Conservation (phyloP, 2,797 vertebrate genomes). For the Meriones psammophilus region DNA sequence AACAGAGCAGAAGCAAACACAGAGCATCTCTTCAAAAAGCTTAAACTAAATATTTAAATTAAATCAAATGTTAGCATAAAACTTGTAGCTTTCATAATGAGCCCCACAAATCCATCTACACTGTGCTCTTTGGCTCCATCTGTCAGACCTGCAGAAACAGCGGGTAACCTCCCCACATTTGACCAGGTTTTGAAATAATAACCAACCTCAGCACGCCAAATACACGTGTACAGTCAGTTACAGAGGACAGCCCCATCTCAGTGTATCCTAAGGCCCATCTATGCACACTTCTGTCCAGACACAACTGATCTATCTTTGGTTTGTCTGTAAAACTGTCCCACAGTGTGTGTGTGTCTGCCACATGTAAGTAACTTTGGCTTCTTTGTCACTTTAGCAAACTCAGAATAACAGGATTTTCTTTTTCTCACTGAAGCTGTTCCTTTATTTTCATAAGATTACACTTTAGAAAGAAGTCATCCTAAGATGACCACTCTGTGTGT, state of each 20-base stretch:
- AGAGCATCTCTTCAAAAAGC: not conserved
- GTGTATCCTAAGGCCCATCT: not conserved
- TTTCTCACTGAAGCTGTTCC: not conserved
- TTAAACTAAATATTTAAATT: not conserved
- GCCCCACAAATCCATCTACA: not conserved
- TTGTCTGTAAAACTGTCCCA: not conserved
- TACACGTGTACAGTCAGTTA: not conserved
- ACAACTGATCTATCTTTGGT: not conserved
- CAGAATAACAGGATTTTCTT: not conserved
- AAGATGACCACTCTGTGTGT: not conserved
- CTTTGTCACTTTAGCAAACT: not conserved
- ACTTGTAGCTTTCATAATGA: not conserved
- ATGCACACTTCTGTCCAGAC: not conserved
- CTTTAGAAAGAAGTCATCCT: not conserved
- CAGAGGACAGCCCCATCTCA: not conserved
- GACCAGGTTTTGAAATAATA: not conserved
- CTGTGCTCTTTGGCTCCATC: not conserved
- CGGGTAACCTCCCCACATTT: not conserved
- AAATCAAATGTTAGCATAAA: not conserved
- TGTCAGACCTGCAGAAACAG: not conserved
- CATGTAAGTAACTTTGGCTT: not conserved
- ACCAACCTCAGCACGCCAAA: constrained; percentile 26
- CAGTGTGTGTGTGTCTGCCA: constrained; percentile 3
- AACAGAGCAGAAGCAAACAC: not conserved
- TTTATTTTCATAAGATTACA: constrained; percentile 39